Evolutionary conservation across 1,140 invertebrate species (phyloP), one percentile per base, ranked within the genome.

Genomic region (Aphis craccivora): DNA sequence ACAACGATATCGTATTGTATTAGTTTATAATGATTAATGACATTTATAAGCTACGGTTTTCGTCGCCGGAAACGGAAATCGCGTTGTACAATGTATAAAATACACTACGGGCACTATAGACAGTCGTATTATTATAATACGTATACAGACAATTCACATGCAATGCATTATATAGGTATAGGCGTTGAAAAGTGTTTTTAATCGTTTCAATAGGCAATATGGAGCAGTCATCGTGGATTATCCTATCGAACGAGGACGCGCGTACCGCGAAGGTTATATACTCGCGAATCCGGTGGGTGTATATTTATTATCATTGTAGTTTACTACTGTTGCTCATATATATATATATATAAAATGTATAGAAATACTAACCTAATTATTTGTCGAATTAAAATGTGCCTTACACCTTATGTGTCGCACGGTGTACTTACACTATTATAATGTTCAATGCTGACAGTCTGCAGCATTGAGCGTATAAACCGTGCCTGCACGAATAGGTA

Each of bases 351-450:
- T 48, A 48, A 48, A 48, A 51, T 22, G 0, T n/a, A 67, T n/a
- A 76, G 60, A 6, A 76, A 76, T 76, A n/a, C 30, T 76, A 76
- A 76, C 60, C 60, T n/a, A 76, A 76, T 76, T 76, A 76, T 76
- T 76, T 76, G 30, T 76, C 60, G 60, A 76, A 76, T 76, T 76
- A n/a, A 76, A 76, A 76, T 76, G 30, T 76, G 60, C n/a, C 60
- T 76, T 76, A 76, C 60, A 76, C 60, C 60, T 76, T 76, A 76
- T 76, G 60, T 76, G 60, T 76, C 30, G 60, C 60, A 76, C 60
- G n/a, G 11, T 76, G n/a, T 14, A 76, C 30, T 30, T 53, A n/a
- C 5, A 20, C 1, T 76, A 76, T 76, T 18, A 76, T 76, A 76
- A 76, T 76, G 60, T 14, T 76, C 60, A 76, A 76, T 76, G 60